Conservation (phyloP, 2,797 vertebrate genomes). For the Prionace glauca region DNA sequence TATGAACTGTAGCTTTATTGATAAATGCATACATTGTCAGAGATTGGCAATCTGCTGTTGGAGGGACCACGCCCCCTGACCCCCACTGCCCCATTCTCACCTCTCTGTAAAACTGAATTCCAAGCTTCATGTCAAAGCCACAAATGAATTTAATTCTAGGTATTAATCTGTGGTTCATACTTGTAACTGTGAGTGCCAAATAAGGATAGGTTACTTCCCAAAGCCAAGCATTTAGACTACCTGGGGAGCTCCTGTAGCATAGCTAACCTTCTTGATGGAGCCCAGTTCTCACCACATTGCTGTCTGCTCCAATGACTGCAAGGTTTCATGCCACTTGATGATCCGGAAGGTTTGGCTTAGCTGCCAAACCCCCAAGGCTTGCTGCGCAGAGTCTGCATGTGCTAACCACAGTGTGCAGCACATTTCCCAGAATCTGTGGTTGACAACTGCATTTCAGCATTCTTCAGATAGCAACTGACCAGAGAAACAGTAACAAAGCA, state of each 20-base stretch:
- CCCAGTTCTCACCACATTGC: neutral
- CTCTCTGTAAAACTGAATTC: neutral
- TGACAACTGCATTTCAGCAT: neutral
- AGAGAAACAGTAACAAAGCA: neutral
- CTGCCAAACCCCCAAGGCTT: neutral
- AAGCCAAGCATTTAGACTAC: neutral
- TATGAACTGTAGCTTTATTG: neutral
- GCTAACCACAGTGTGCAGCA: neutral
- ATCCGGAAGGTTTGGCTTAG: neutral
- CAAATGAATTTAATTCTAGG: neutral
- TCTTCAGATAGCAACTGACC: neutral
- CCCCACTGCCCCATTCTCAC: too few species aligned
- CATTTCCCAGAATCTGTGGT: neutral
- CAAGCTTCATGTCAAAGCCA: too few species aligned
- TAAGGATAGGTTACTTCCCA: neutral
- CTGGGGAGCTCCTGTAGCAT: neutral
- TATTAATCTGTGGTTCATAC: neutral
- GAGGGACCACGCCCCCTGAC: neutral
- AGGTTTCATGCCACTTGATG: neutral
- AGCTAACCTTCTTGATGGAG: neutral
- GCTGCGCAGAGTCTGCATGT: neutral
- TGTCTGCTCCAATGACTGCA: neutral
- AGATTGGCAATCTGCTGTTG: neutral
- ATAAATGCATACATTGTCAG: neutral
- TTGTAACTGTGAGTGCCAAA: slow-evolving; percentile 4